Conservation (phyloP, 2,888 invertebrate species). For the Drosophila maculinotata region DNA sequence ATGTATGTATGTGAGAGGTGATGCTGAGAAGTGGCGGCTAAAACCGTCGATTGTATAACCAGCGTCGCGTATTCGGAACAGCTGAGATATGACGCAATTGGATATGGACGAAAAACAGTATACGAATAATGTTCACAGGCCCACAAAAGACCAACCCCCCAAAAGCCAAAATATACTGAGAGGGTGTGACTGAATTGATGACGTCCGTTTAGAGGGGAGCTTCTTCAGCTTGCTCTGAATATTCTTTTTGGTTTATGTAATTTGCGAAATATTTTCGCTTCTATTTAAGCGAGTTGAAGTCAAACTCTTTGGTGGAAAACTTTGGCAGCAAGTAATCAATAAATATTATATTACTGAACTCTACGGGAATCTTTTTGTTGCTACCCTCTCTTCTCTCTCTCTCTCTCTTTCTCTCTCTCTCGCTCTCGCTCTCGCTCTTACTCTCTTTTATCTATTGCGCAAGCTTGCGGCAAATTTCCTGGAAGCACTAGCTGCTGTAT, state of each 20-base stretch:
- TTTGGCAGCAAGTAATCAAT: conserved; percentile 68
- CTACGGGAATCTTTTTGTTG: conserved; percentile 24
- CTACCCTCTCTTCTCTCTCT: background rate
- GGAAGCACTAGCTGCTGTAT: conserved; percentile 42
- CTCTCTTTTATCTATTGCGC: conserved; percentile 34
- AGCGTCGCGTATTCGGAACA: conserved; percentile 69
- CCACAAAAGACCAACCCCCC: conserved; percentile 1
- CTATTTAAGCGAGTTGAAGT: conserved; percentile 34
- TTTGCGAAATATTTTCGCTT: conserved; percentile 41
- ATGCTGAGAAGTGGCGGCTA: conserved; percentile 16
- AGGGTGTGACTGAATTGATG: conserved; percentile 1
- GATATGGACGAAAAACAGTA: conserved; percentile 69
- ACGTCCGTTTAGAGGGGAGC: conserved; percentile 13
- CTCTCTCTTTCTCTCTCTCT: background rate
- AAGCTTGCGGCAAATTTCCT: conserved; percentile 38
- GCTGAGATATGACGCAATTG: conserved; percentile 85
- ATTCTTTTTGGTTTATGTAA: conserved; percentile 46
- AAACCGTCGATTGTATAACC: conserved; percentile 68
- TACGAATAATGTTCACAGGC: conserved; percentile 30
- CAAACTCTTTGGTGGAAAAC: conserved; percentile 48
- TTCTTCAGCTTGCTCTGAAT: background rate
- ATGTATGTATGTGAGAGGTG: background rate
- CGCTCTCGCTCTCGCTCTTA: background rate
- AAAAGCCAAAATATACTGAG: background rate
- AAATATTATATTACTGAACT: conserved; percentile 67